These are phyloP conservation scores for Morone saxatilis DNA, from an alignment of 2,113 vertebrate genomes.

Conservation along the genomic window DNA sequence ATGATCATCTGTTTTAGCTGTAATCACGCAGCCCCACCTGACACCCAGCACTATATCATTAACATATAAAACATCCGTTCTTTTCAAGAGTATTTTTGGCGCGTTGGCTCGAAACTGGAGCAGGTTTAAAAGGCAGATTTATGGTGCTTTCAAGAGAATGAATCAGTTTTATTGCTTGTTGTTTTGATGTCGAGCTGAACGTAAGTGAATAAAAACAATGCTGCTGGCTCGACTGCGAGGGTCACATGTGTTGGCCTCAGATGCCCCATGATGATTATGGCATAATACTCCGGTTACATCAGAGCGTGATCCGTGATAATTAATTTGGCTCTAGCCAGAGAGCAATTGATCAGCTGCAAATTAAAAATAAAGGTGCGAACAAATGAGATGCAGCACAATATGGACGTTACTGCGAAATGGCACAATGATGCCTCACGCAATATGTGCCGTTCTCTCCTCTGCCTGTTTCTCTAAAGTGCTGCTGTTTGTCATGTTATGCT, in stretches of 20 bases:
- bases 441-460: background rate
- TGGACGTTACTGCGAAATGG: background rate
- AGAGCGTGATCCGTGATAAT: conserved; percentile 36
- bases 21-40: background rate
- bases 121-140: background rate
- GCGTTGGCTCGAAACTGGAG: background rate
- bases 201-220: background rate
- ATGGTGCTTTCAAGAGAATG: background rate
- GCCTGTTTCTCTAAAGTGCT: background rate
- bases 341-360: conserved; percentile 51
- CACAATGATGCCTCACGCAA: background rate
- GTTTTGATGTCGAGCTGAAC: background rate
- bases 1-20: conserved; percentile 7
- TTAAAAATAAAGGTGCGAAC: conserved; percentile 19
- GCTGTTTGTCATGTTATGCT: no score
- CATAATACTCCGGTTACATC: conserved; percentile 22
- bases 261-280: background rate
- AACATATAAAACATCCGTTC: background rate
- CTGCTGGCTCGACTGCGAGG: background rate
- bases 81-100: conserved; percentile 7
- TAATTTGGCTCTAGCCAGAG: conserved; percentile 50
- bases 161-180: background rate
- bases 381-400: background rate
- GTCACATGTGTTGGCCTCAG: conserved; percentile 11
- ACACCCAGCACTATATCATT: background rate